Base-by-base conservation (phyloP, 92 coral and sea anemone species). In the Porites cylindrica region DNA sequence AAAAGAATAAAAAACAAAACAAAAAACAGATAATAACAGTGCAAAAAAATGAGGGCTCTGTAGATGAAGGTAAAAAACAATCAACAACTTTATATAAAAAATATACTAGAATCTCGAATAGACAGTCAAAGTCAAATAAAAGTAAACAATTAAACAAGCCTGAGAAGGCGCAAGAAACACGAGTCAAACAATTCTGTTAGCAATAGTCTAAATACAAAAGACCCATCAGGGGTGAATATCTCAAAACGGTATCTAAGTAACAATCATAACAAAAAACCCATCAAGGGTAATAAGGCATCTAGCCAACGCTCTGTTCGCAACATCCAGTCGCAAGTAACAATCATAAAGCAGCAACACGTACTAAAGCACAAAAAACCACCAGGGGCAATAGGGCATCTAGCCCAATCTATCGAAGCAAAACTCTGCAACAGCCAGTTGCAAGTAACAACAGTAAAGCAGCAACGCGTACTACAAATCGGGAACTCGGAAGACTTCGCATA, bases 151-250 rank as follows among this genome's bases (percentile, higher is more conserved):
- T 8, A 53, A 11, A 53, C 75, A 70, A 29, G 75, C 75, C 75
- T 70, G 19, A 24, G 51, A 70, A 24, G 75, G 52, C 75, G 51
- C 51, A 70, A 24, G 75, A 68, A 21, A 17, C 73, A 5, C 73
- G 11, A 68, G 32, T 68, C 73, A 24, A 68, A 68, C 73, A 23
- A 21, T 68, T 19, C 73, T 19, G 73, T 26, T 68, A 68, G 73
- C 51, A 21, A 24, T 24, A 38, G 75, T 12, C 75, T 70, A 17
- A 70, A 70, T 24, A 29, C 75, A 70, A 29, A 16, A 62, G 66
- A 62, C 66, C 66, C 66, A 62, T 62, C 66, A 62, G 17, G 66
- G 66, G 66, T 62, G 66, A 62, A 62, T 62, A 62, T 62, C 66
- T 58, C 63, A 58, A 58, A 58, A 1, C 29, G 29, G 29, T 26